A percentile compares a stretch with the other conserved stretches of the same genome.
phyloP scores from a whole-genome alignment of 2,797 vertebrate genomes.

The Zalophus californianus region DNA sequence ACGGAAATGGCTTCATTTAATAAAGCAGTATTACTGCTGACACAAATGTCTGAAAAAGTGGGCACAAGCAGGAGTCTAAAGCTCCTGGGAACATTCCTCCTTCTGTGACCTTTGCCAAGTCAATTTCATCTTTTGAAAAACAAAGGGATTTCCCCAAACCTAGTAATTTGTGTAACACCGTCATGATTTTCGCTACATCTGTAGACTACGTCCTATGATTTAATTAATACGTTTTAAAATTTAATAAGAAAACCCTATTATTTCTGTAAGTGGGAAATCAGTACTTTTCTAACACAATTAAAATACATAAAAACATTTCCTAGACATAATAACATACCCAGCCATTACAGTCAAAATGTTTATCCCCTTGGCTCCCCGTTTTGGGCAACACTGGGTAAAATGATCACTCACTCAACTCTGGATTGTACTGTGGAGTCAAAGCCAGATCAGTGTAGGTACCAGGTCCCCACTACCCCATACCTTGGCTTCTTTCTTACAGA shows the following conservation, averaged over 20 bases:
- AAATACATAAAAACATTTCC: background rate
- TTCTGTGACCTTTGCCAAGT: background rate
- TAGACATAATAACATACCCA: background rate
- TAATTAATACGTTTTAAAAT: slow-evolving; percentile 21
- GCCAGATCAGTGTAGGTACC: background rate
- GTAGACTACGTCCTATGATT: background rate
- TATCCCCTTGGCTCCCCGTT: background rate
- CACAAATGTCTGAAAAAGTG: slow-evolving; percentile 56
- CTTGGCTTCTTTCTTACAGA: background rate
- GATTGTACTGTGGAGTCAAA: background rate
- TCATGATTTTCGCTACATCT: background rate
- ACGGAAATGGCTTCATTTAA: slow-evolving; percentile 33
- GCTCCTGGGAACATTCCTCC: background rate
- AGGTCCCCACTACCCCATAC: background rate
- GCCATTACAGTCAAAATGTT: background rate
- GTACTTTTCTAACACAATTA: background rate
- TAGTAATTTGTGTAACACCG: background rate
- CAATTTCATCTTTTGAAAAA: slow-evolving; percentile 29
- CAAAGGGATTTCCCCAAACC: background rate
- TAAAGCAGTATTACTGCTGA: slow-evolving; percentile 20
- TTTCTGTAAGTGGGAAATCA: background rate
- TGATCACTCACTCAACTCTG: background rate
- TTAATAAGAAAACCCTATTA: background rate
- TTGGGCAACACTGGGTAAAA: background rate
- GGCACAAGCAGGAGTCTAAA: background rate